A percentile compares a stretch with the other conserved stretches of the same genome.
Conservation (phyloP, 1,140 invertebrate genomes). For the Amphibalanus amphitrite region DNA sequence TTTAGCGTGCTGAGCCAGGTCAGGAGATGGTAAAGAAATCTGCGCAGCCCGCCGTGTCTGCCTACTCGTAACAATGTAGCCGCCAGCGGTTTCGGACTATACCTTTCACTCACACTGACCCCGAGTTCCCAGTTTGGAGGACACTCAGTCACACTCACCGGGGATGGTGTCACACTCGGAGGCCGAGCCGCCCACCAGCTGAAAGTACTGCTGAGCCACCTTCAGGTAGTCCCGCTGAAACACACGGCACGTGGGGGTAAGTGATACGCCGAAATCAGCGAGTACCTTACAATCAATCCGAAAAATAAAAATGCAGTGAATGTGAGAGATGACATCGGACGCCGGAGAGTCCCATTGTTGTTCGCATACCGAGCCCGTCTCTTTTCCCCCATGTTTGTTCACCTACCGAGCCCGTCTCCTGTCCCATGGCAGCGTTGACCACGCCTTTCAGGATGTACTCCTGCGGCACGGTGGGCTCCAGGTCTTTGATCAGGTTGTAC, state of each 20-base stretch:
- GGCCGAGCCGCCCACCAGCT: conserved; percentile 83
- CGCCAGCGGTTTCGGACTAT: no score
- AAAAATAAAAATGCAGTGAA: no score
- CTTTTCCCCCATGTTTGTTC: not conserved
- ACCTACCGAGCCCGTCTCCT: conserved; percentile 71
- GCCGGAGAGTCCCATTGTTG: no score
- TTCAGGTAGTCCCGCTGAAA: conserved; percentile 76
- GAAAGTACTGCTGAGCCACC: conserved; percentile 88
- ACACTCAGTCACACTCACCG: conserved; percentile 12
- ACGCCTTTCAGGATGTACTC: conserved; percentile 96
- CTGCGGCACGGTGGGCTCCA: conserved; percentile 81
- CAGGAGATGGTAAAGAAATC: conserved; percentile 21
- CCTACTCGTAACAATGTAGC: no score
- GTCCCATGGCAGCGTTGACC: conserved; percentile 80
- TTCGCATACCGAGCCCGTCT: conserved; percentile 41
- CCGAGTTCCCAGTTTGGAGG: no score
- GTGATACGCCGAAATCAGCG: no score
- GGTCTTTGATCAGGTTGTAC: conserved; percentile 71
- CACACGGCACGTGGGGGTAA: not conserved
- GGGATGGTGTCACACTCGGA: conserved; percentile 90
- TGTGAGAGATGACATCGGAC: no score
- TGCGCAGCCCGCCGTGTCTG: conserved; percentile 4
- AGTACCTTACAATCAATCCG: no score
- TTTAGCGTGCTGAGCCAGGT: no score
- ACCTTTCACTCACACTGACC: no score